Evolutionary conservation across 2,888 invertebrate genomes (phyloP).

Genomic region (Unio delphinus): DNA sequence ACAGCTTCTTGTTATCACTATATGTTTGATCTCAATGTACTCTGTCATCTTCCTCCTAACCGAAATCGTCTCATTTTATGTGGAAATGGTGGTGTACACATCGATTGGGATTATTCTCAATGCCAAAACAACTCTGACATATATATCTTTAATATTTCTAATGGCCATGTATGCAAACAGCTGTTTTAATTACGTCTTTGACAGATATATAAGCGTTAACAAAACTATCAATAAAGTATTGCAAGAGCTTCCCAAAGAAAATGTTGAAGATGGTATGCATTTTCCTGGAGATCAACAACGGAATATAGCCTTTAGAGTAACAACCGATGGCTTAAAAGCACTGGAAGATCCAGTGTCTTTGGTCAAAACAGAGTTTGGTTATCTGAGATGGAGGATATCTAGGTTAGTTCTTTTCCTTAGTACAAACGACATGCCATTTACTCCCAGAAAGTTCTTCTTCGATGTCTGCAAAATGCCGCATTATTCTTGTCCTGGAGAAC

Average conservation of each 20-base stretch:
- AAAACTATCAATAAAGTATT: slow-evolving; percentile 48
- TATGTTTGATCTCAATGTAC: slow-evolving; percentile 50
- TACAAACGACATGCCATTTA: slow-evolving; percentile 28
- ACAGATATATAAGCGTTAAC: slow-evolving; percentile 61
- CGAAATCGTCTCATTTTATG: slow-evolving; percentile 61
- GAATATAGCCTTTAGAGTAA: slow-evolving; percentile 58
- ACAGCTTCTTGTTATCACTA: slow-evolving; percentile 39
- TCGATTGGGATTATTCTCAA: slow-evolving; percentile 65
- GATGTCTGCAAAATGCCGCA: slow-evolving; percentile 33
- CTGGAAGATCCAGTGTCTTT: slow-evolving; percentile 23
- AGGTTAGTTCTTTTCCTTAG: slow-evolving; percentile 29
- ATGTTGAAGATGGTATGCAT: slow-evolving; percentile 21
- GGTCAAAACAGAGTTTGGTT: slow-evolving; percentile 7
- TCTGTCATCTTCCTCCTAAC: slow-evolving; percentile 57
- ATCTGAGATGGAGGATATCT: slow-evolving; percentile 26
- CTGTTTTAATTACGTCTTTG: slow-evolving; percentile 57
- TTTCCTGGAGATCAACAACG: slow-evolving; percentile 30
- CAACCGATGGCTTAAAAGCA: slow-evolving; percentile 28
- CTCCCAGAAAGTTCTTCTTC: slow-evolving; percentile 39
- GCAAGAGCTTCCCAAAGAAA: slow-evolving; percentile 30
- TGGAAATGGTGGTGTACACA: slow-evolving; percentile 62
- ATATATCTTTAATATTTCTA: slow-evolving; percentile 56
- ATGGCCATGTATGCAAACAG: slow-evolving; percentile 57
- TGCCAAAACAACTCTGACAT: slow-evolving; percentile 54
- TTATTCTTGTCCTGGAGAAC: slow-evolving; percentile 34